These are phyloP conservation scores for Cyrtorhinus lividipennis DNA, from an alignment of 1,140 invertebrate genomes.

Conservation along the genomic window DNA sequence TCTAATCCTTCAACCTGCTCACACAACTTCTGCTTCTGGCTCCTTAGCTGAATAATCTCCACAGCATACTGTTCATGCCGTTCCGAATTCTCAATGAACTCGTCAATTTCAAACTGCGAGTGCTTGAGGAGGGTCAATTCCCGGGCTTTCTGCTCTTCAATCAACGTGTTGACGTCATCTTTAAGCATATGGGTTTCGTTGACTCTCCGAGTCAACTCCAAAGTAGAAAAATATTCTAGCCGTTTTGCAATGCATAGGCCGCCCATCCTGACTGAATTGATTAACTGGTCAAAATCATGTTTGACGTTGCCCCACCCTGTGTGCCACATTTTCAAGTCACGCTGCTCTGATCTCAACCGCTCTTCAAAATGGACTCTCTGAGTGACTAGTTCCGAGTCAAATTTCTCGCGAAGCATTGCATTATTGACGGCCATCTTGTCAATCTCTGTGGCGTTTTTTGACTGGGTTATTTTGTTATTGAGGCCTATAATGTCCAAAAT, in stretches of 20 bases:
- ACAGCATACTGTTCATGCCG: neutral
- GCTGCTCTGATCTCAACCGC: neutral
- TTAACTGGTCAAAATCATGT: neutral
- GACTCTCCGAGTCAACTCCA: neutral
- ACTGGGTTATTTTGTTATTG: neutral
- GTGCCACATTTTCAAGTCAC: neutral
- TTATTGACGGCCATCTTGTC: neutral
- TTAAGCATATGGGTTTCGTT: neutral
- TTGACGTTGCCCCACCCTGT: neutral
- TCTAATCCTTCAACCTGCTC: conserved; percentile 1
- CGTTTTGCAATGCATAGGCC: neutral
- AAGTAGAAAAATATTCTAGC: neutral
- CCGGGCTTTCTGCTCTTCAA: neutral
- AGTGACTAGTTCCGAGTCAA: neutral
- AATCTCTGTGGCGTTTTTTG: neutral
- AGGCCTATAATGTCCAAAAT: neutral
- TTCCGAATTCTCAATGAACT: neutral
- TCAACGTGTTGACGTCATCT: neutral
- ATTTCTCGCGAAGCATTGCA: neutral
- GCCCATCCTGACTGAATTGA: neutral
- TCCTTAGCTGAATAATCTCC: neutral
- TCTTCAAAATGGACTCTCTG: neutral
- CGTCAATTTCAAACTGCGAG: neutral
- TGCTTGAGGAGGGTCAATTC: neutral
- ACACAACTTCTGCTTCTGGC: neutral